Evolutionary conservation across 2,888 invertebrate genomes (phyloP).

Genomic region (Spatulosminthurus flaviceps): DNA sequence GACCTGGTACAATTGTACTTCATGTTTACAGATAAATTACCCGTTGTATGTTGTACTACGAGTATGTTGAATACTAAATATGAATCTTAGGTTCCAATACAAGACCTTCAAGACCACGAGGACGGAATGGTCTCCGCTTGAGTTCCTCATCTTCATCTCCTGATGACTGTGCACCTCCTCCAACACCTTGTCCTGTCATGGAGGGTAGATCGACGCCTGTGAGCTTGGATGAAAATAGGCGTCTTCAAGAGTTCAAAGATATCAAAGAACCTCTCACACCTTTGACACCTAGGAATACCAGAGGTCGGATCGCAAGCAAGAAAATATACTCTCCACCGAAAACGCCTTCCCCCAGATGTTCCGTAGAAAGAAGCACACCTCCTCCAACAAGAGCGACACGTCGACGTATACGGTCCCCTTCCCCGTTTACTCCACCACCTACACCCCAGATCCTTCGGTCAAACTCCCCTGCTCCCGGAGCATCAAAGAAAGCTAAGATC

Average conservation of each 20-base stretch:
- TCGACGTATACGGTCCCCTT: not conserved
- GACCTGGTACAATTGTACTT: not conserved
- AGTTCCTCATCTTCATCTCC: not conserved
- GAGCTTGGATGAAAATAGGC: not conserved
- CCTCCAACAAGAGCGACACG: not conserved
- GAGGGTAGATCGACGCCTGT: not conserved
- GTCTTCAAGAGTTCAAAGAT: not conserved
- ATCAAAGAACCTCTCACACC: not conserved
- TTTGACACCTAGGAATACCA: not conserved
- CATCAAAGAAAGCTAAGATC: not conserved
- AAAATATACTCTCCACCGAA: not conserved
- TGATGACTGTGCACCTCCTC: too few relatives aligned
- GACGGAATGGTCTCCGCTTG: not conserved
- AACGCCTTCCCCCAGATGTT: conserved; percentile 1
- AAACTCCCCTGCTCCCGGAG: not conserved
- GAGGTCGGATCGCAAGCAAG: not conserved
- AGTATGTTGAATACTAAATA: too few relatives aligned
- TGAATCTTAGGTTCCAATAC: not conserved
- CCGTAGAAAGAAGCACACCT: not conserved
- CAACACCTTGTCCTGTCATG: too few relatives aligned
- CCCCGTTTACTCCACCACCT: not conserved
- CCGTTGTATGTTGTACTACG: too few relatives aligned
- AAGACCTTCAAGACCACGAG: not conserved
- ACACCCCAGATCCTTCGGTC: not conserved
- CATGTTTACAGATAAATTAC: not conserved